Evolutionary conservation across 2,888 invertebrate species (phyloP).

Genomic region (Eristalinus sepulchralis): DNA sequence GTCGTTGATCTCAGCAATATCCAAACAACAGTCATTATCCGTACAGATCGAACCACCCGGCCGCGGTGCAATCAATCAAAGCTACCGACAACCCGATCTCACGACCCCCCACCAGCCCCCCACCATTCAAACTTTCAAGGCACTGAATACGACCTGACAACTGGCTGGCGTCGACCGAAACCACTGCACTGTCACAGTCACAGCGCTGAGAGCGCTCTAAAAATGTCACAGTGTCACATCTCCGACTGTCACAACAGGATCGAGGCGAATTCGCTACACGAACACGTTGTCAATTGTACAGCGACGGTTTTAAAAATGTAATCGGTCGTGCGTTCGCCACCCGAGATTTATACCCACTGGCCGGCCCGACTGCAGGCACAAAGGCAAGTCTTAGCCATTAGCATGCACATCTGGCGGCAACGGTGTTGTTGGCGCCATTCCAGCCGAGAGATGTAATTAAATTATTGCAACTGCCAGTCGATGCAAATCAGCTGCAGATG

Average conservation of each 20-base stretch:
- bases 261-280: slow-evolving; percentile 28
- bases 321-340: slow-evolving; percentile 13
- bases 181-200: slow-evolving; percentile 3
- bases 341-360: slow-evolving; percentile 24
- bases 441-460: slow-evolving; percentile 37
- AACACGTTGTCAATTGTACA: slow-evolving; percentile 9
- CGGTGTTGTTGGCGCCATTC: slow-evolving; percentile 38
- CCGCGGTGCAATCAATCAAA: slow-evolving; percentile 39
- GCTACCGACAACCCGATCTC: not conserved
- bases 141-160: slow-evolving; percentile 33
- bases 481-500: slow-evolving; percentile 31
- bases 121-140: slow-evolving; percentile 37
- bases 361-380: slow-evolving; percentile 2
- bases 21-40: not conserved
- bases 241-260: slow-evolving; percentile 39
- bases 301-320: slow-evolving; percentile 12
- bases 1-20: slow-evolving; percentile 9
- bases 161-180: slow-evolving; percentile 14
- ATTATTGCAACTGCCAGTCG: slow-evolving; percentile 36
- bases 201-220: slow-evolving; percentile 9
- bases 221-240: slow-evolving; percentile 47
- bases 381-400: slow-evolving; percentile 19
- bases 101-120: not conserved
- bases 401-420: slow-evolving; percentile 44
- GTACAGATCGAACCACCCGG: slow-evolving; percentile 16